These are phyloP conservation scores for Prunella strophiata DNA, from an alignment of 2,797 vertebrate species.

Conservation along the genomic window DNA sequence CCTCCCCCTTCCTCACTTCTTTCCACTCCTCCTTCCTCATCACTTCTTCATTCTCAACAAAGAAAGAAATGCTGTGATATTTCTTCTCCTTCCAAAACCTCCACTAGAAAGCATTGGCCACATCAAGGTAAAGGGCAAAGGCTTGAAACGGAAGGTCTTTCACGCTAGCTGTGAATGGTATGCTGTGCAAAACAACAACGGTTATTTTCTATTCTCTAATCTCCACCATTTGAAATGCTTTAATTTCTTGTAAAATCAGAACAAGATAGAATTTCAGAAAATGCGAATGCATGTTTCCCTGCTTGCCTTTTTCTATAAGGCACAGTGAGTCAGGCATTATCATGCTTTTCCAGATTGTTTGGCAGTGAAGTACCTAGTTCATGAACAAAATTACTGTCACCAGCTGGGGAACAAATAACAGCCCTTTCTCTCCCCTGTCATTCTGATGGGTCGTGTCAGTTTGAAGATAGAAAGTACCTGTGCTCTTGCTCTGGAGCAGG, in stretches of 20 bases:
- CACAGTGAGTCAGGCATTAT: constrained; percentile 53
- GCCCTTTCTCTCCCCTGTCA: constrained; percentile 46
- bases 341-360: constrained; percentile 61
- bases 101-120: constrained; percentile 90
- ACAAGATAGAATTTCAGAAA: constrained; percentile 71
- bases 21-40: constrained; percentile 77
- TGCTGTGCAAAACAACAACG: constrained; percentile 74
- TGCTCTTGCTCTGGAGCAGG: neutral
- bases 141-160: constrained; percentile 90
- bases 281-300: constrained; percentile 46
- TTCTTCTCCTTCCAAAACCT: constrained; percentile 90
- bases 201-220: constrained; percentile 68
- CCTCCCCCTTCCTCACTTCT: constrained; percentile 76
- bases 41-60: constrained; percentile 83
- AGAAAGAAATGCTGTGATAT: constrained; percentile 91
- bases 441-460: neutral
- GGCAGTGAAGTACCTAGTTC: constrained; percentile 51
- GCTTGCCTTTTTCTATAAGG: constrained; percentile 27
- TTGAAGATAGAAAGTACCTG: neutral
- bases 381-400: constrained; percentile 58
- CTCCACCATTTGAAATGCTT: constrained; percentile 68
- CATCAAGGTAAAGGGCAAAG: constrained; percentile 90
- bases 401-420: constrained; percentile 52
- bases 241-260: constrained; percentile 73
- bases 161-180: constrained; percentile 89